phyloP scores from a whole-genome alignment of 2,888 invertebrate genomes.

The Dynastes grantii region DNA sequence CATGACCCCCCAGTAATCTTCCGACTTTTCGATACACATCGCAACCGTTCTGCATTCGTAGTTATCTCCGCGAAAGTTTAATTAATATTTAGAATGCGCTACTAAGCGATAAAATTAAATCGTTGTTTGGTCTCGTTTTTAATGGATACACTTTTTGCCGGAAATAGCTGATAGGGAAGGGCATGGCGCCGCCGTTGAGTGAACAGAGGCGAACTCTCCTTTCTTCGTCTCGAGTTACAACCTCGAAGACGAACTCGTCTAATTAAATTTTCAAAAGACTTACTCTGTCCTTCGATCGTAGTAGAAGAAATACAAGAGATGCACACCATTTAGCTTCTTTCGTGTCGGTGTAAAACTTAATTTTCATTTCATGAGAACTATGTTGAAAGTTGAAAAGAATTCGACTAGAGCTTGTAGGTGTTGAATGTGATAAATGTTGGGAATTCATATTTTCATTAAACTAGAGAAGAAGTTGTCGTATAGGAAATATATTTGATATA shows the following conservation, averaged over 20 bases:
- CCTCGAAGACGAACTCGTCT: conserved; percentile 6
- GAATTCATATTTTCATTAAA: no score
- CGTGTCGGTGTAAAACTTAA: background rate
- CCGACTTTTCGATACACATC: conserved; percentile 32
- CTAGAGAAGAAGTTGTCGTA: no score
- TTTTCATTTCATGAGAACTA: conserved; percentile 15
- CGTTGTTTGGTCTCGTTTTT: conserved; percentile 25
- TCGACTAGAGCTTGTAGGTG: no score
- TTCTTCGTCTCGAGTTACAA: conserved; percentile 18
- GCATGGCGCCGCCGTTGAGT: conserved; percentile 1
- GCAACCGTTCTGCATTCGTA: conserved; percentile 34
- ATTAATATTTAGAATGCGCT: conserved; percentile 18
- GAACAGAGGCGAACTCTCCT: background rate
- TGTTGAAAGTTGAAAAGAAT: conserved; percentile 9
- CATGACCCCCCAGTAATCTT: background rate
- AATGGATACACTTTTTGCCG: conserved; percentile 35
- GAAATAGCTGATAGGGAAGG: background rate
- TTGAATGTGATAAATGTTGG: no score
- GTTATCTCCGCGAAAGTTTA: conserved; percentile 48
- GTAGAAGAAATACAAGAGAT: background rate
- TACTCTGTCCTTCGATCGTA: background rate
- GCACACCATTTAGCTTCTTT: conserved; percentile 12
- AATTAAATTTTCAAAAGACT: conserved; percentile 40
- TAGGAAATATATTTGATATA: no score
- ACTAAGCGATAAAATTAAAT: conserved; percentile 39